Evolutionary conservation across 2,797 vertebrate species (phyloP).

Genomic region (Nasua narica): DNA sequence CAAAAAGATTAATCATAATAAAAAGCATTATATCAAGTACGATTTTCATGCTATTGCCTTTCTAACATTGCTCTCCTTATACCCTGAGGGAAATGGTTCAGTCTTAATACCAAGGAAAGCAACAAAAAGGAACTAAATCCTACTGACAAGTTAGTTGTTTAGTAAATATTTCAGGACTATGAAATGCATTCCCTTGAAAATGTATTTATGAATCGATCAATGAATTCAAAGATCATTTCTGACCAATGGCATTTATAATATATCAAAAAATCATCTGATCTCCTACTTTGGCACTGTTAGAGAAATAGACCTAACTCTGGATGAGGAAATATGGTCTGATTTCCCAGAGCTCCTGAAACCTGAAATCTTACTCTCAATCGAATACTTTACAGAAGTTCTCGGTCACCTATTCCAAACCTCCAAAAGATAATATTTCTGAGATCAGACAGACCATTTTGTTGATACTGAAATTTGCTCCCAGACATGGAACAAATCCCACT

Average conservation of each 20-base stretch:
- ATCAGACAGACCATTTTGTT: neutral
- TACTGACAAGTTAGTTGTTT: neutral
- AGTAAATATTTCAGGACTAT: neutral
- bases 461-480: neutral
- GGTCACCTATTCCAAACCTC: neutral
- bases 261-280: neutral
- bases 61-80: neutral
- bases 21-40: neutral
- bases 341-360: neutral
- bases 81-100: neutral
- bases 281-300: neutral
- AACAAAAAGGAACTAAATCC: slow-evolving; percentile 16
- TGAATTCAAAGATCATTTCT: slow-evolving; percentile 10
- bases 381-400: neutral
- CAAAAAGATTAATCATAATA: neutral
- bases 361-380: neutral
- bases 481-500: neutral
- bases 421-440: neutral
- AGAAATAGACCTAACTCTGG: neutral
- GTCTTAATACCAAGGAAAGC: neutral
- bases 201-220: neutral
- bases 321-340: neutral
- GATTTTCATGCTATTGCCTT: neutral
- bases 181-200: neutral
- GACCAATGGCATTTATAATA: neutral